Percentiles rank a stretch among this genome's conserved stretches.
phyloP scores from a whole-genome alignment of 2,797 vertebrate species.

The Jordanella pulchra region DNA sequence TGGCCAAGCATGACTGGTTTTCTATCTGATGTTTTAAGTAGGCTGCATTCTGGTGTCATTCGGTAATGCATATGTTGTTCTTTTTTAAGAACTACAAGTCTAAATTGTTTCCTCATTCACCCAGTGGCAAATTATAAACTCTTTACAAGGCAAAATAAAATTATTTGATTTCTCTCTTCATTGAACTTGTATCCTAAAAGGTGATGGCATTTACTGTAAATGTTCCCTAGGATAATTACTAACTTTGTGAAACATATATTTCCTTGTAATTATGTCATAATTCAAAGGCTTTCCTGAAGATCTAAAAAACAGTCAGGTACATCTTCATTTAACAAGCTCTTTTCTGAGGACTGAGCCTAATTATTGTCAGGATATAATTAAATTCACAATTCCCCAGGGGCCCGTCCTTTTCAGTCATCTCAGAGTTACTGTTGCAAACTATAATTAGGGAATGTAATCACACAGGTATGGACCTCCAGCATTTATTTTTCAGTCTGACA shows the following conservation, averaged over 20 bases:
- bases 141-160: constrained; percentile 29
- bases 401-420: constrained; percentile 65
- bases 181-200: constrained; percentile 58
- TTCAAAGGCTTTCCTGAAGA: constrained; percentile 69
- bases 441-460: constrained; percentile 75
- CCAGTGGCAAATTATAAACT: constrained; percentile 38
- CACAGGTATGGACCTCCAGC: constrained; percentile 75
- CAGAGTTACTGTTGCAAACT: constrained; percentile 65
- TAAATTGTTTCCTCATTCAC: constrained; percentile 30
- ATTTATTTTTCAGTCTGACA: constrained; percentile 69
- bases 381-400: constrained; percentile 69
- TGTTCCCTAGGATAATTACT: constrained; percentile 65
- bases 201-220: constrained; percentile 58
- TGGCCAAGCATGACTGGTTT: too few relatives aligned
- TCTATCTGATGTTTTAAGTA: too few relatives aligned
- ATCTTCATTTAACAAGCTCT: constrained; percentile 64
- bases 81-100: constrained; percentile 21
- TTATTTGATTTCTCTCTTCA: constrained; percentile 44
- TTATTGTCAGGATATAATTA: constrained; percentile 78
- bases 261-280: constrained; percentile 76
- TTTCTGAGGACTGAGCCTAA: constrained; percentile 65
- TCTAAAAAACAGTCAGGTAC: constrained; percentile 62
- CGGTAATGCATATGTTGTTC: not conserved
- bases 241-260: constrained; percentile 70
- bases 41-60: too few relatives aligned